Conservation (phyloP, 1,140 invertebrate species). For the Acromyrmex echinatior region DNA sequence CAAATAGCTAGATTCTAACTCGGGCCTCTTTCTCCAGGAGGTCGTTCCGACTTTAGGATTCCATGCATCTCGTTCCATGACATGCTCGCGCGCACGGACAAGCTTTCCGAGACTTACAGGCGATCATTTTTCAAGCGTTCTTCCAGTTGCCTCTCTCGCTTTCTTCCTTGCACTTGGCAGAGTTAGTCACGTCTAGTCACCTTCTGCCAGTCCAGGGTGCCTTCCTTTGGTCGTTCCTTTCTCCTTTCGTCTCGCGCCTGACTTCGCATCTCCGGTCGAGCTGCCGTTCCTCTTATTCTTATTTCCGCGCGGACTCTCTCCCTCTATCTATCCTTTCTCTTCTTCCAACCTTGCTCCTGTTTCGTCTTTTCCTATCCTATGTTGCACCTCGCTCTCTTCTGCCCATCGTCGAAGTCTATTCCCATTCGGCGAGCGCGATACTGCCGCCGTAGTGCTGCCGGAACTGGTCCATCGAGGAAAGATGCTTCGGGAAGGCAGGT, state of each 20-base stretch:
- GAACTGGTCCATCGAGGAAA: constrained; percentile 75
- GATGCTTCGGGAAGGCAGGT: constrained; percentile 64
- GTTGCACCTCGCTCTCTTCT: constrained; percentile 31
- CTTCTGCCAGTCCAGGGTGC: constrained; percentile 64
- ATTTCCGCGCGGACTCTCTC: constrained; percentile 58
- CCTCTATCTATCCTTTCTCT: constrained; percentile 62
- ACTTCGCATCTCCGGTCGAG: constrained; percentile 36
- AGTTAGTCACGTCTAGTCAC: constrained; percentile 76
- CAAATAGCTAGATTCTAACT: constrained; percentile 23
- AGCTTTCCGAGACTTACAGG: constrained; percentile 66
- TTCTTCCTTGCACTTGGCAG: constrained; percentile 31
- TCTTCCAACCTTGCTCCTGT: constrained; percentile 73
- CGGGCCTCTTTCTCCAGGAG: constrained; percentile 29
- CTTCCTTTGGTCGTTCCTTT: constrained; percentile 52
- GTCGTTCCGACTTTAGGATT: constrained; percentile 61
- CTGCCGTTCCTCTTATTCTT: constrained; percentile 67
- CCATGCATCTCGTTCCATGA: constrained; percentile 37
- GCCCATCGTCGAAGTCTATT: constrained; percentile 73
- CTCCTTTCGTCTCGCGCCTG: constrained; percentile 64
- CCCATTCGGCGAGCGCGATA: constrained; percentile 71
- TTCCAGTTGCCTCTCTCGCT: constrained; percentile 48
- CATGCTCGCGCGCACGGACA: constrained; percentile 2
- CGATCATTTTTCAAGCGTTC: constrained; percentile 71
- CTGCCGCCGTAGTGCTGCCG: constrained; percentile 65
- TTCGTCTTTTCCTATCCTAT: constrained; percentile 60